Percentiles rank a stretch among this genome's conserved stretches.
phyloP scores from a whole-genome alignment of 1,140 invertebrate species.

The Drosophila ercepeae region DNA sequence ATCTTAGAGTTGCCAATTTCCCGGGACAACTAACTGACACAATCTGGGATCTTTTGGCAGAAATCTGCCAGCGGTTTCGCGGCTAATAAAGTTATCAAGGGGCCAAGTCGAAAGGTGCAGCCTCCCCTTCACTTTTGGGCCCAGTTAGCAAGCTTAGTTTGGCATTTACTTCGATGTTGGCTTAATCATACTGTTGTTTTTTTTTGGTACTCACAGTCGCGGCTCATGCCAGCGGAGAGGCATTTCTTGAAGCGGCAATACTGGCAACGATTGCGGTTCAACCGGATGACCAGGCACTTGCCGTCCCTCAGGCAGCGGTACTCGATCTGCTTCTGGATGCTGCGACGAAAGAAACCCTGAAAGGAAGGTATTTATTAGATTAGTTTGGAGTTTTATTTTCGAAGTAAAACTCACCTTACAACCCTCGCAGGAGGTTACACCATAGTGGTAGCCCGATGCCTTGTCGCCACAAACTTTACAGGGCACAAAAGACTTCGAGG shows the following conservation, averaged over 20 bases:
- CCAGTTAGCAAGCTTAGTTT: conserved; percentile 13
- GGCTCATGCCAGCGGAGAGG: conserved; percentile 98
- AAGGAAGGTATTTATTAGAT: conserved; percentile 64
- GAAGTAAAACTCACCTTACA: conserved; percentile 94
- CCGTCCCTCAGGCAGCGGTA: conserved; percentile 98
- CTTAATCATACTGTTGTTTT: conserved; percentile 31
- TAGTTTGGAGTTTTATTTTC: not conserved
- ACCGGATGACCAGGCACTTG: conserved; percentile 97
- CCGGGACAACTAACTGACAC: conserved; percentile 47
- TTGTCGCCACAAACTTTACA: conserved; percentile 99
- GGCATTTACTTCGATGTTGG: conserved; percentile 24
- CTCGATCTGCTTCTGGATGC: conserved; percentile 99
- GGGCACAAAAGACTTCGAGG: conserved; percentile 92
- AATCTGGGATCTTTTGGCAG: conserved; percentile 54
- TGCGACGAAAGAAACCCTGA: conserved; percentile 93
- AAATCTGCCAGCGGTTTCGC: conserved; percentile 44
- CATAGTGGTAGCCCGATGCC: conserved; percentile 99
- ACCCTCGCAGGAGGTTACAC: conserved; percentile 99
- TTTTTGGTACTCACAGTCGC: conserved; percentile 90
- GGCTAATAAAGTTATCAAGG: conserved; percentile 71
- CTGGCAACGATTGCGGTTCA: conserved; percentile 98
- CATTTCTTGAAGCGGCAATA: conserved; percentile 99
- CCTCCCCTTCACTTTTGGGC: conserved; percentile 60
- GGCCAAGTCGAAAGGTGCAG: conserved; percentile 45
- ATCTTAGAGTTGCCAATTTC: conserved; percentile 38